phyloP scores from a whole-genome alignment of 2,888 invertebrate genomes.

The Ophion costatus region DNA sequence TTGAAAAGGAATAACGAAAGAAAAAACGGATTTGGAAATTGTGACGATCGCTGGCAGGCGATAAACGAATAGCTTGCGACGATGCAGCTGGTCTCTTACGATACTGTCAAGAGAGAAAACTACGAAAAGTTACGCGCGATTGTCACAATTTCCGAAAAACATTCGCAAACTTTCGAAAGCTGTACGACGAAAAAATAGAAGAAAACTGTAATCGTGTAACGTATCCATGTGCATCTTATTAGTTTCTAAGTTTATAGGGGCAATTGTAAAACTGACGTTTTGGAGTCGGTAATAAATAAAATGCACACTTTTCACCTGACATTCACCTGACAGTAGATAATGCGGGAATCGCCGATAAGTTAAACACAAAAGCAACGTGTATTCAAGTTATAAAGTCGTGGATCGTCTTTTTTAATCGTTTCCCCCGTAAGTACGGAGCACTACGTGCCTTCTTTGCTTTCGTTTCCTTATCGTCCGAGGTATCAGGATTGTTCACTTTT shows the following conservation, averaged over 20 bases:
- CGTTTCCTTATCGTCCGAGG: neutral
- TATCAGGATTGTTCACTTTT: neutral
- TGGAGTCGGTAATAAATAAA: conserved; percentile 73
- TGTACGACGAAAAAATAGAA: conserved; percentile 29
- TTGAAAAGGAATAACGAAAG: neutral
- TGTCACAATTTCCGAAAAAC: conserved; percentile 18
- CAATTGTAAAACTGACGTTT: conserved; percentile 74
- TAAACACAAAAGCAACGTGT: neutral
- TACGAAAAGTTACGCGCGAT: conserved; percentile 27
- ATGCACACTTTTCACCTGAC: conserved; percentile 75
- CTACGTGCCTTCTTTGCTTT: conserved; percentile 20
- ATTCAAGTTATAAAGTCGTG: conserved; percentile 56
- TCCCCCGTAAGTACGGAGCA: conserved; percentile 10
- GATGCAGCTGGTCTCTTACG: neutral
- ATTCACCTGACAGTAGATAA: conserved; percentile 4
- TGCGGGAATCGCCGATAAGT: neutral
- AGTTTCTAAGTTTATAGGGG: conserved; percentile 72
- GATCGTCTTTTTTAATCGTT: conserved; percentile 53
- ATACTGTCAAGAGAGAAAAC: neutral
- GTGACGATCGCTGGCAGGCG: neutral
- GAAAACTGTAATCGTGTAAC: conserved; percentile 27
- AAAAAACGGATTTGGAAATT: neutral
- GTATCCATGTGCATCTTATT: conserved; percentile 53
- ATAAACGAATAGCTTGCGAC: conserved; percentile 5
- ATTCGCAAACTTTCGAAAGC: conserved; percentile 30